Percentiles rank a stretch among this genome's conserved stretches.
Evolutionary conservation across 2,797 vertebrate species (phyloP).

Genomic region (Stomatorhinus walkeri): DNA sequence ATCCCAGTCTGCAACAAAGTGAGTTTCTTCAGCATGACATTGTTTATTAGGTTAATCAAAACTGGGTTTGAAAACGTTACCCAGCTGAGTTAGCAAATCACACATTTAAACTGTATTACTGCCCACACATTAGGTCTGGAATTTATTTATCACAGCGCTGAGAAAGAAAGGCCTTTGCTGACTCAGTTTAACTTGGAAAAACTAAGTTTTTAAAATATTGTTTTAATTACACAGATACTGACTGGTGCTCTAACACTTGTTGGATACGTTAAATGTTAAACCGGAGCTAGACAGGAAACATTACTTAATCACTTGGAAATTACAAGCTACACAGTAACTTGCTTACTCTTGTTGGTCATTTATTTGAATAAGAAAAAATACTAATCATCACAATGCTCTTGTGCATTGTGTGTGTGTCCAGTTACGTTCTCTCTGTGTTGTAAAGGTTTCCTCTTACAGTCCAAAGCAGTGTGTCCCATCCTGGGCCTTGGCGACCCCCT

Average conservation of each 20-base stretch:
- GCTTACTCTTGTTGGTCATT: neutral
- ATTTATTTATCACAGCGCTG: neutral
- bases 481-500: neutral
- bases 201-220: neutral
- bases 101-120: neutral
- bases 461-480: neutral
- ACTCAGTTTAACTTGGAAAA: neutral
- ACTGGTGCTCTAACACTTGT: neutral
- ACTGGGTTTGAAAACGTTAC: neutral
- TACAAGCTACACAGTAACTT: neutral
- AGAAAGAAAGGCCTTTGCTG: neutral
- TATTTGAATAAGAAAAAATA: neutral
- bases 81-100: neutral
- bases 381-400: neutral
- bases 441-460: neutral
- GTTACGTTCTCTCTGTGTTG: neutral
- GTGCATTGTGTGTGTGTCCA: neutral
- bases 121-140: neutral
- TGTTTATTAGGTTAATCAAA: neutral
- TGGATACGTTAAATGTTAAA: constrained; percentile 7
- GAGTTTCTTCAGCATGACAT: neutral
- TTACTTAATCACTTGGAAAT: neutral
- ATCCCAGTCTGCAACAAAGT: neutral
- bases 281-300: neutral
- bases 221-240: neutral